Conservation (phyloP, 2,888 invertebrate species). For the Unio pictorum region DNA sequence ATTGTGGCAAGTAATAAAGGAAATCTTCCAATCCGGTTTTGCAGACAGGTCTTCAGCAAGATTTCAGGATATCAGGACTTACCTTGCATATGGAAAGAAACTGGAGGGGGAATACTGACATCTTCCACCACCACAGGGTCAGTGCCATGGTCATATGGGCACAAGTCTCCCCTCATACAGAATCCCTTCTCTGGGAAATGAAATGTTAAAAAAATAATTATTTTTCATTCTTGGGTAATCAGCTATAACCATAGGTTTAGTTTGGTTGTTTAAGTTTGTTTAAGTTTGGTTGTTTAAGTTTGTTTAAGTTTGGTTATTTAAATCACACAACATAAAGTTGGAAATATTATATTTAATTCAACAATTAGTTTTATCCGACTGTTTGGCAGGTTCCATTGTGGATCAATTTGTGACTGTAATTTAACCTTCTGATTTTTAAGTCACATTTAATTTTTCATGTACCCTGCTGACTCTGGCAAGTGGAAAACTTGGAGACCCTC, state of each 20-base stretch:
- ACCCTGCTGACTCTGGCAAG: no score
- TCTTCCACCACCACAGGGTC: slow-evolving; percentile 97
- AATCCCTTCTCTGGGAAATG: slow-evolving; percentile 85
- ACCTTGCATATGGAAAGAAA: slow-evolving; percentile 23
- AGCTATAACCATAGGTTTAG: slow-evolving; percentile 1
- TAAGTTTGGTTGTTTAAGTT: not conserved
- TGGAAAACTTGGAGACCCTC: not conserved
- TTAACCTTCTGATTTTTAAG: no score
- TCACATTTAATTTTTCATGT: no score
- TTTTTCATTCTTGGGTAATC: not conserved
- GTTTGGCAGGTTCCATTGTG: no score
- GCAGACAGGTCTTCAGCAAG: no score
- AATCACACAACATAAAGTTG: not conserved
- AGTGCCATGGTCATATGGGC: slow-evolving; percentile 96
- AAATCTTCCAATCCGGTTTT: no score
- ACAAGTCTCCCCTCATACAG: slow-evolving; percentile 96
- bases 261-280: no score
- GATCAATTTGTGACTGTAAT: no score
- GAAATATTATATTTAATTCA: not conserved
- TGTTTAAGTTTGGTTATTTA: not conserved
- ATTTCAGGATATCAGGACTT: slow-evolving; percentile 2
- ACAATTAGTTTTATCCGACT: no score
- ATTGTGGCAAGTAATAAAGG: not conserved
- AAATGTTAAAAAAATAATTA: not conserved
- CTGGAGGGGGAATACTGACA: slow-evolving; percentile 76